These are phyloP conservation scores for Zele albiditarsus DNA, from an alignment of 2,888 invertebrate species.

Conservation along the genomic window DNA sequence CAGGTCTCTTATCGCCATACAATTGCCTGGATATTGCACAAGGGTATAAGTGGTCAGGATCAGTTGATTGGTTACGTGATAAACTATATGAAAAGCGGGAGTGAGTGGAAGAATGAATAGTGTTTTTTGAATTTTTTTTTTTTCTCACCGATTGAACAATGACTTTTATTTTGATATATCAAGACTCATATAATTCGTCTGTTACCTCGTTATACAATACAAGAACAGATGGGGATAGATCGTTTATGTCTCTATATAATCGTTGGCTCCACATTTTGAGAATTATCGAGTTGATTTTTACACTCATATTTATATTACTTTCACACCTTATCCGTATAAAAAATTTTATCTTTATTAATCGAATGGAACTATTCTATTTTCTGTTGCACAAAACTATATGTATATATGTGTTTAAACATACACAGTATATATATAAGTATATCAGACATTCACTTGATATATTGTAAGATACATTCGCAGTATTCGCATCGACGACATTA, in stretches of 20 bases:
- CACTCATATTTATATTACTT: background rate
- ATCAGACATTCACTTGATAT: background rate
- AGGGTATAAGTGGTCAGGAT: constrained; percentile 22
- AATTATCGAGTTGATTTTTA: background rate
- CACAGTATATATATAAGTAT: background rate
- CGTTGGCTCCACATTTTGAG: background rate
- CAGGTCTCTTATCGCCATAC: constrained; percentile 20
- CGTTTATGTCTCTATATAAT: background rate
- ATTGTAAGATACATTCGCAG: background rate
- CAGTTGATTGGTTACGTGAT: constrained; percentile 20
- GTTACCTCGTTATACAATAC: background rate
- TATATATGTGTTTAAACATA: background rate
- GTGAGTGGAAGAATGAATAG: background rate
- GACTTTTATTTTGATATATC: constrained; percentile 19
- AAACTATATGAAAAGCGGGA: background rate
- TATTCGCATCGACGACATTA: background rate
- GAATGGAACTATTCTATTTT: background rate
- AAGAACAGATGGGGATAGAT: background rate
- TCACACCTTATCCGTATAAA: constrained; percentile 1
- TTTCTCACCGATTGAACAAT: constrained; percentile 17
- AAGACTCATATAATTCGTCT: background rate
- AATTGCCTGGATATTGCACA: constrained; percentile 26
- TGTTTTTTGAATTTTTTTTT: background rate
- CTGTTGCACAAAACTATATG: background rate
- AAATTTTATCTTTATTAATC: background rate